phyloP scores from a whole-genome alignment of 1,140 invertebrate genomes.

The Lucilia cuprina region DNA sequence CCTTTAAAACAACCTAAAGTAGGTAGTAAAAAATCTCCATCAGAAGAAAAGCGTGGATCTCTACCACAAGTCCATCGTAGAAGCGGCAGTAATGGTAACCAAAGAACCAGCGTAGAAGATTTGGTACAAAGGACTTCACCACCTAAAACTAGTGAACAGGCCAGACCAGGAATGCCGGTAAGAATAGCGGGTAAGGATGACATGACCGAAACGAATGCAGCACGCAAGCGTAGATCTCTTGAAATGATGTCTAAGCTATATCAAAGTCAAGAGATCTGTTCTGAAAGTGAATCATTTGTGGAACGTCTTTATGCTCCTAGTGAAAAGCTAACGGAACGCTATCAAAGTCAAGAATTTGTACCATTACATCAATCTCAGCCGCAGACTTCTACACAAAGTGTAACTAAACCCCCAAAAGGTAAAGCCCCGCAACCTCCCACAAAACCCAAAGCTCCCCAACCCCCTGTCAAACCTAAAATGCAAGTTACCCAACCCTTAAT shows the following conservation, averaged over 20 bases:
- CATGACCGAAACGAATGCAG: slow-evolving; percentile 48
- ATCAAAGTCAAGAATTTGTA: slow-evolving; percentile 70
- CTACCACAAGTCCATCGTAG: slow-evolving; percentile 55
- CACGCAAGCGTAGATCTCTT: slow-evolving; percentile 55
- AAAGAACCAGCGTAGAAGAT: slow-evolving; percentile 36
- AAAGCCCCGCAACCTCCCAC: slow-evolving; percentile 51
- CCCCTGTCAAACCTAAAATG: slow-evolving; percentile 44
- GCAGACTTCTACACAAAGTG: slow-evolving; percentile 45
- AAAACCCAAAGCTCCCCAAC: slow-evolving; percentile 40
- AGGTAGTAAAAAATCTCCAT: slow-evolving; percentile 49
- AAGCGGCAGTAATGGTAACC: slow-evolving; percentile 54
- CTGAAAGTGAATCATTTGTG: slow-evolving; percentile 58
- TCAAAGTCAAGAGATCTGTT: slow-evolving; percentile 67
- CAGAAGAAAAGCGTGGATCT: slow-evolving; percentile 52
- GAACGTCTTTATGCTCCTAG: slow-evolving; percentile 67
- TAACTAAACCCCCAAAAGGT: slow-evolving; percentile 39
- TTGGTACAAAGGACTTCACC: slow-evolving; percentile 19
- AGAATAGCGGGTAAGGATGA: slow-evolving; percentile 39
- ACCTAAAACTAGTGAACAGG: slow-evolving; percentile 39
- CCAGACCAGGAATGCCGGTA: slow-evolving; percentile 13
- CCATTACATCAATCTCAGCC: slow-evolving; percentile 53
- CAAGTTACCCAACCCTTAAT: slow-evolving; percentile 56
- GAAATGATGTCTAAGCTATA: slow-evolving; percentile 65
- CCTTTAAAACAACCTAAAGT: slow-evolving; percentile 54
- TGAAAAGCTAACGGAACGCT: slow-evolving; percentile 69